Conservation (phyloP, 2,113 vertebrate species). For the Platysternon megacephalum region DNA sequence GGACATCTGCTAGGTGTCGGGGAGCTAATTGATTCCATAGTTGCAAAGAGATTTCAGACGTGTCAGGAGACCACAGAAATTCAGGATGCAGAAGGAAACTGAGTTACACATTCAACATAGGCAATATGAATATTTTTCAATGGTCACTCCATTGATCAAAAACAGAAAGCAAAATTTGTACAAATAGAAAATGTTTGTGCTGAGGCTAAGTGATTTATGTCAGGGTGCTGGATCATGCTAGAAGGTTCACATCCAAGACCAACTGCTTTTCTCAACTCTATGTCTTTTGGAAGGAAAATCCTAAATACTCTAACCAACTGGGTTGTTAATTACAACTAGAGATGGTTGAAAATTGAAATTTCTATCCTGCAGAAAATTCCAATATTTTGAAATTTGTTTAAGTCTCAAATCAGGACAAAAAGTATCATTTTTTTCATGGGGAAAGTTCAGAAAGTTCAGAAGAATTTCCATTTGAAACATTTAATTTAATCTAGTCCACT, state of each 20-base stretch:
- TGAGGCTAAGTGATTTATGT: not conserved
- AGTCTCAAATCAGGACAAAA: not conserved
- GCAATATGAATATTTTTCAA: not conserved
- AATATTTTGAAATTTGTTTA: not conserved
- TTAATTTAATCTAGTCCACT: not conserved
- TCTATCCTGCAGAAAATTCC: not conserved
- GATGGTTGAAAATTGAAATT: not conserved
- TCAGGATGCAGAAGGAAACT: not conserved
- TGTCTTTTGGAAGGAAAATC: not conserved
- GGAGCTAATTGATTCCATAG: not conserved
- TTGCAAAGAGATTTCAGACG: not conserved
- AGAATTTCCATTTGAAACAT: not conserved
- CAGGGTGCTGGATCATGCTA: not conserved
- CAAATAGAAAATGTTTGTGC: not conserved
- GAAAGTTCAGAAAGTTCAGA: not conserved
- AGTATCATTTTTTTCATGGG: not conserved
- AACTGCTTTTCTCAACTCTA: not conserved
- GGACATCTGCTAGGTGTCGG: not conserved
- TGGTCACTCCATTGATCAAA: not conserved
- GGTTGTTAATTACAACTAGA: not conserved
- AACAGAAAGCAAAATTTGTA: not conserved
- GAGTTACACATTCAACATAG: not conserved
- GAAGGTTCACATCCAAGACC: not conserved
- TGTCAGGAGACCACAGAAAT: not conserved
- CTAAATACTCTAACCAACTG: not conserved